Evolutionary conservation across 2,888 invertebrate species (phyloP).

Genomic region (Exephanes ischioxanthus): DNA sequence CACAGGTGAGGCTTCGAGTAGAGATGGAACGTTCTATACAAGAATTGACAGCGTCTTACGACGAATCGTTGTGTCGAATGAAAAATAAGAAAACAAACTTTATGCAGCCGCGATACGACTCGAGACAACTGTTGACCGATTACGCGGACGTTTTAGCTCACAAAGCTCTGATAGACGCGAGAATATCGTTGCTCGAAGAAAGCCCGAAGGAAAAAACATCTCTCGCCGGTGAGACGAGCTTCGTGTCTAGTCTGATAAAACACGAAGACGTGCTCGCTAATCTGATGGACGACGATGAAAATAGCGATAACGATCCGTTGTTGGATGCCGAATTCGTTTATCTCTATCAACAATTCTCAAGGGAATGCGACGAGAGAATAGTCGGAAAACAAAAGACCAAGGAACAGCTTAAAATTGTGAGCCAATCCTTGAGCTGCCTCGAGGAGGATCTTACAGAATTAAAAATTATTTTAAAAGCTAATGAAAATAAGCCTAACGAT

Average conservation of each 20-base stretch:
- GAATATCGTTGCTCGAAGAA: conserved; percentile 89
- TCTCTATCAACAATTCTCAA: conserved; percentile 88
- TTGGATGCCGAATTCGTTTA: conserved; percentile 89
- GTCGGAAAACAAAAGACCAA: conserved; percentile 64
- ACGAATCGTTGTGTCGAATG: conserved; percentile 88
- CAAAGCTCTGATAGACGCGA: conserved; percentile 91
- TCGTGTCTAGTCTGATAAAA: conserved; percentile 81
- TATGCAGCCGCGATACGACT: conserved; percentile 79
- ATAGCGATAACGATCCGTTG: conserved; percentile 85
- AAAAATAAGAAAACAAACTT: conserved; percentile 84
- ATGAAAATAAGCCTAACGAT: conserved; percentile 59
- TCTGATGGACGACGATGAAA: conserved; percentile 74
- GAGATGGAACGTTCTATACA: conserved; percentile 91
- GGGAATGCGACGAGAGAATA: conserved; percentile 86
- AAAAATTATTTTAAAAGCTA: conserved; percentile 73
- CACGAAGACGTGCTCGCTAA: conserved; percentile 79
- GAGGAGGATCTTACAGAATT: conserved; percentile 83
- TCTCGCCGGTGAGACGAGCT: conserved; percentile 76
- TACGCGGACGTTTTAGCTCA: conserved; percentile 91
- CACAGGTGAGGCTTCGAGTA: conserved; percentile 89
- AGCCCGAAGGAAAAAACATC: conserved; percentile 73
- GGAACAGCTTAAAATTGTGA: conserved; percentile 76
- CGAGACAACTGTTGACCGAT: conserved; percentile 87
- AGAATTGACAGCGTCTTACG: conserved; percentile 89
- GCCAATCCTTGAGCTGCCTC: conserved; percentile 80